Conservation (phyloP, 2,113 vertebrate species). For the Tachycineta bicolor region DNA sequence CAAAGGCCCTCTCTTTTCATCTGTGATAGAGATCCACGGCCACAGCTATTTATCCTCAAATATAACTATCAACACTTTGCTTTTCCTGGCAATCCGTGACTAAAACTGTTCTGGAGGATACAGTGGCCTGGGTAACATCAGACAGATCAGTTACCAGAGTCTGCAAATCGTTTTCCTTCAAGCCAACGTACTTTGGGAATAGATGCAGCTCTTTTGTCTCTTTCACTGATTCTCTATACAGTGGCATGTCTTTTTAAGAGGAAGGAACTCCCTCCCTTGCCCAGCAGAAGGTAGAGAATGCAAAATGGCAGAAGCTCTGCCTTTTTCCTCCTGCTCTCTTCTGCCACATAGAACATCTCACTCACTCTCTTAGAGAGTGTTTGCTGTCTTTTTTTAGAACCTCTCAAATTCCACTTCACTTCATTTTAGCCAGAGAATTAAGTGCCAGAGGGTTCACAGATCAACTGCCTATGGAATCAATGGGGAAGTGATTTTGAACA, state of each 20-base stretch:
- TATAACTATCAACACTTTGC: not conserved
- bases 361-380: not conserved
- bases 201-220: not conserved
- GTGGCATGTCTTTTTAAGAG: not conserved
- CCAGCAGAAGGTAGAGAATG: not conserved
- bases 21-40: not conserved
- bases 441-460: not conserved
- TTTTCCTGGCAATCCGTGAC: not conserved
- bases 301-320: not conserved
- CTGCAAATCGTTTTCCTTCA: not conserved
- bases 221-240: not conserved
- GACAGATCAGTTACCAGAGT: not conserved
- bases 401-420: not conserved
- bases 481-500: not conserved
- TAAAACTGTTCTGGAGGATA: not conserved
- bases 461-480: not conserved
- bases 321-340: not conserved
- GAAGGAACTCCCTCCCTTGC: not conserved
- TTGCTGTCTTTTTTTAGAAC: not conserved
- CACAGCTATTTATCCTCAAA: slow-evolving; percentile 13
- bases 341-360: not conserved
- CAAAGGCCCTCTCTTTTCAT: not conserved
- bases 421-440: not conserved
- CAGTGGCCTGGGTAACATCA: not conserved
- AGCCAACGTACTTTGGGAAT: not conserved